Base-by-base conservation (phyloP, 2,888 invertebrate species). In the Nomada fabriciana region DNA sequence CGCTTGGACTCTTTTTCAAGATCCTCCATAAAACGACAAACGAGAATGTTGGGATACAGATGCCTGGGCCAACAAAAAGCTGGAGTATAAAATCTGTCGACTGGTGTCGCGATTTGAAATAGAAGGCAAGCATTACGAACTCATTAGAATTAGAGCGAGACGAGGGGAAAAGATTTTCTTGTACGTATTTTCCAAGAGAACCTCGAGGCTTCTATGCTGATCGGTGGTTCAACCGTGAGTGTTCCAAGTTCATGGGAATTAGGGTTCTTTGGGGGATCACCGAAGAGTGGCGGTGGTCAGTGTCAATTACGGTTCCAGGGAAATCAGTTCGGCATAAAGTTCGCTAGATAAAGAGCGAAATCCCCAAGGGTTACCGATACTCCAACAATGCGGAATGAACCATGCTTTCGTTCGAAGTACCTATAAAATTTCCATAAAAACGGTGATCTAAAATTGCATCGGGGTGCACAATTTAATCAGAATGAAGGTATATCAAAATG, bases 281-380 rank as follows among this genome's bases (percentile, higher is more conserved):
- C 43, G 43, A 36, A 15, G 60, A 52, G 29, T 1, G 55, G 23
- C 18, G 15, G 69, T 53, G 75, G 75, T 76, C 75, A 70, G 43
- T 52, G 2, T 53, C 69, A 53, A 76, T 69, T 76, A 69, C 50
- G 61, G 43, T 53, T 53, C 15, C 52, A 29, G 69, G 53, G 20
- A 53, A 67, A 68, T 74, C 52, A 52, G 61, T 75, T 75, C 59
- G 69, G 25, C 43, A 43, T n/a, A 60, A 43, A 61, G 75, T 53
- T 61, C 43, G 13, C n/a, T 29, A 9, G 53, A 69, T 15, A 25
- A 60, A 69, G 23, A 69, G 61, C 42, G 53, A 55, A 43, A 70
- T 76, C 70, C 70, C 53, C 1, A 18, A 13, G 75, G 75, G 7
- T 61, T 29, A 55, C 13, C 23, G 5, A n/a, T n/a, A 20, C 11